A percentile compares a stretch with the other conserved stretches of the same genome.
Conservation (phyloP, 2,113 vertebrate species). For the Larimichthys crocea region DNA sequence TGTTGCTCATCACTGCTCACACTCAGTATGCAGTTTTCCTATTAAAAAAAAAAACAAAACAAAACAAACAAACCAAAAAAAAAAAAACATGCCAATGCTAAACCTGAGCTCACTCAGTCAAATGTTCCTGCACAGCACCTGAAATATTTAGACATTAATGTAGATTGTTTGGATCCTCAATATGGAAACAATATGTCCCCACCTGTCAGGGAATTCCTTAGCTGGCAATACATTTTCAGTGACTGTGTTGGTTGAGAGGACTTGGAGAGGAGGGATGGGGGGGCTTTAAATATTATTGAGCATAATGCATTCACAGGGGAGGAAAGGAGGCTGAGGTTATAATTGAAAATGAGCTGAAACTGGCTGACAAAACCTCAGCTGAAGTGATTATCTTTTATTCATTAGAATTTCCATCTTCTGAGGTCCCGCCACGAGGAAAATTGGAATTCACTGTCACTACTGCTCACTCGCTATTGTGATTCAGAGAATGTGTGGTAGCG, state of each 20-base stretch:
- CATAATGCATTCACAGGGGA: conserved; percentile 62
- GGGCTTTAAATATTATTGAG: conserved; percentile 61
- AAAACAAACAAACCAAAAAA: background rate
- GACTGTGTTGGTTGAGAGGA: conserved; percentile 21
- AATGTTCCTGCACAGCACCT: background rate
- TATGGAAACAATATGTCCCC: conserved; percentile 14
- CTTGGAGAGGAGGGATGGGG: background rate
- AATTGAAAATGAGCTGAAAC: conserved; percentile 78
- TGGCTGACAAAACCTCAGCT: conserved; percentile 73
- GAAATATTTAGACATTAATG: conserved; percentile 23
- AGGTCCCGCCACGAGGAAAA: conserved; percentile 66
- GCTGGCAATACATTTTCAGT: conserved; percentile 34
- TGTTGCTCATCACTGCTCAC: background rate
- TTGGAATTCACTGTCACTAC: conserved; percentile 74
- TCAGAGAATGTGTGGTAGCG: conserved; percentile 57
- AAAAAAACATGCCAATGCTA: background rate
- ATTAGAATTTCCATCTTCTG: conserved; percentile 78
- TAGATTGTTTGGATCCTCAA: conserved; percentile 13
- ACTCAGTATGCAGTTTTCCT: background rate
- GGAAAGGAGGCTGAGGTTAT: conserved; percentile 55
- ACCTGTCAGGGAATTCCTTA: conserved; percentile 7
- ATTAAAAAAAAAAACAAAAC: background rate
- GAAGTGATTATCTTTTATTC: conserved; percentile 81
- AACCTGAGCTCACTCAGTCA: background rate
- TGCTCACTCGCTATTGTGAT: conserved; percentile 62